Evolutionary conservation across 2,888 invertebrate species (phyloP).

Genomic region (Sarcophaga variegata): DNA sequence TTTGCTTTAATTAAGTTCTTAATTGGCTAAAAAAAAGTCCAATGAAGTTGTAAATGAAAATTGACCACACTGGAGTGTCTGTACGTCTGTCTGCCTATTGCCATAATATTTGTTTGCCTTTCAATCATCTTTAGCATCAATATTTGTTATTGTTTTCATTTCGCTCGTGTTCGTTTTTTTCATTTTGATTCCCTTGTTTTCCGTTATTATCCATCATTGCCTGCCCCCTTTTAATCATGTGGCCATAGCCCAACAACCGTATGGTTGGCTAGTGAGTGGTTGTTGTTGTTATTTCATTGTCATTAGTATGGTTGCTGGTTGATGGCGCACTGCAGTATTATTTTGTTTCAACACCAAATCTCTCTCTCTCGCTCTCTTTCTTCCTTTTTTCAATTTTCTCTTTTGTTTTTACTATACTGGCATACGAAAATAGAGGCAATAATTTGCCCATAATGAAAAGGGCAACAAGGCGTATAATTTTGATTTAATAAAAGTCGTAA

Average conservation of each 20-base stretch:
- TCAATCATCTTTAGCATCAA: slow-evolving; percentile 50
- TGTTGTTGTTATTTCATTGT: neutral
- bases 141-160: slow-evolving; percentile 42
- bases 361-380: neutral
- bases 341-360: slow-evolving; percentile 42
- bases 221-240: too few species aligned
- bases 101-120: slow-evolving; percentile 27
- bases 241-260: too few species aligned
- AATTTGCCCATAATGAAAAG: slow-evolving; percentile 40
- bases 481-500: slow-evolving; percentile 59
- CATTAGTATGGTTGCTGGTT: slow-evolving; percentile 7
- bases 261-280: too few species aligned
- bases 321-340: slow-evolving; percentile 65
- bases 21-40: too few species aligned
- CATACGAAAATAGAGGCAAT: slow-evolving; percentile 19
- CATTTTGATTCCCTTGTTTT: neutral
- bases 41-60: too few species aligned
- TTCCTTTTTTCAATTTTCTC: neutral
- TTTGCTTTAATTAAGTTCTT: too few species aligned
- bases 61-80: too few species aligned
- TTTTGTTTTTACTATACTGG: neutral
- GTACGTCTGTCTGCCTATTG: too few species aligned
- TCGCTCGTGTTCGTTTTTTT: neutral
- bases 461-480: slow-evolving; percentile 49
- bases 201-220: slow-evolving; percentile 4